These are phyloP conservation scores for Caenorhabditis zanzibari DNA, from an alignment of 2,888 invertebrate species.

Conservation along the genomic window DNA sequence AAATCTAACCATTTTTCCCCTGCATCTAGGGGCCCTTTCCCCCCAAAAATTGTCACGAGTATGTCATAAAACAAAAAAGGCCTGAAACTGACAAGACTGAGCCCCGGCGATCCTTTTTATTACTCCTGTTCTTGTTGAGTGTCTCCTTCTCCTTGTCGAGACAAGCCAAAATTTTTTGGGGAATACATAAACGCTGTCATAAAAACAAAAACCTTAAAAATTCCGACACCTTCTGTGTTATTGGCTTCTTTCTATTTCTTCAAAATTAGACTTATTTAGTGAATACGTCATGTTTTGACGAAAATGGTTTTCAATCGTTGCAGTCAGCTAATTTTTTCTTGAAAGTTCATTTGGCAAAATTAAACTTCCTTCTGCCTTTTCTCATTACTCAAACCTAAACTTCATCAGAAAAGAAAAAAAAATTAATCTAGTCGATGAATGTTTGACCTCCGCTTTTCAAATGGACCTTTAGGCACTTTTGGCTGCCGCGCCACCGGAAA, in stretches of 20 bases:
- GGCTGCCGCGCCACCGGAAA: conserved; percentile 48
- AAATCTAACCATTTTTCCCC: not conserved
- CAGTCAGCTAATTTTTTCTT: not conserved
- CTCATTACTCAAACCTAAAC: not conserved
- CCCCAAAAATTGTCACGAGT: too few species aligned
- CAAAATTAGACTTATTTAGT: conserved; percentile 2
- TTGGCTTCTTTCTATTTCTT: conserved; percentile 1
- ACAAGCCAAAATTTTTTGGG: not conserved
- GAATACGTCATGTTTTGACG: not conserved
- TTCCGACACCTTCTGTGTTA: not conserved
- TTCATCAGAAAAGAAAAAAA: not conserved
- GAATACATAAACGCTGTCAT: conserved; percentile 12
- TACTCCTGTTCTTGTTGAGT: conserved; percentile 14
- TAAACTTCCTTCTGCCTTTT: not conserved
- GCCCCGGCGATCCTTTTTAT: conserved; percentile 3
- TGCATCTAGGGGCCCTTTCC: too few species aligned
- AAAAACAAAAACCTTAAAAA: conserved; percentile 20
- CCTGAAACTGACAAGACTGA: conserved; percentile 14
- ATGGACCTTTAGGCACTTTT: conserved; percentile 41
- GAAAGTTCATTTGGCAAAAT: not conserved
- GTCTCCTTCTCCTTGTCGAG: not conserved
- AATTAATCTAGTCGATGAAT: conserved; percentile 6
- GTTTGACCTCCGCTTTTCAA: conserved; percentile 4
- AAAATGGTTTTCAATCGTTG: not conserved
- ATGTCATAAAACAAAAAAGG: not conserved